These are phyloP conservation scores for Ptychoptera albimana DNA, from an alignment of 2,888 invertebrate species.

Conservation along the genomic window DNA sequence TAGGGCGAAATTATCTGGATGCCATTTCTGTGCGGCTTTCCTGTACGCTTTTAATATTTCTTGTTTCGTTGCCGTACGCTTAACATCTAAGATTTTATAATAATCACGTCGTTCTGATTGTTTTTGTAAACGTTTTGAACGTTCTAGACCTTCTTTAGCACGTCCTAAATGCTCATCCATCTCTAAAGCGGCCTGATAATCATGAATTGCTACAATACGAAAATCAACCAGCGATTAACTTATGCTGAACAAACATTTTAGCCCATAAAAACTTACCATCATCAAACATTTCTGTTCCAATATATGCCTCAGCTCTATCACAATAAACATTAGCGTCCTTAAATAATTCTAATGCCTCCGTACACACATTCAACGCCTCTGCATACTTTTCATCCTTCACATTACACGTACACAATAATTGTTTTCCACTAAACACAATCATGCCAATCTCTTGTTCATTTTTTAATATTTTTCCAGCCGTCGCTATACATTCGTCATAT, in stretches of 20 bases:
- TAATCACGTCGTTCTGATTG: conserved; percentile 89
- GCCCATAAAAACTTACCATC: conserved; percentile 43
- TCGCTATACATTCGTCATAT: conserved; percentile 48
- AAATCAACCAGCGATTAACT: conserved; percentile 12
- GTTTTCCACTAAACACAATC: conserved; percentile 58
- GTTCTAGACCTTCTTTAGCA: conserved; percentile 76
- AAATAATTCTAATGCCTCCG: conserved; percentile 57
- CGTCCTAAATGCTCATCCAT: conserved; percentile 61
- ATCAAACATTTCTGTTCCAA: conserved; percentile 79
- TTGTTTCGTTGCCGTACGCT: conserved; percentile 75
- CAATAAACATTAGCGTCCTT: conserved; percentile 66
- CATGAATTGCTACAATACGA: conserved; percentile 50
- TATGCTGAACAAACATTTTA: not conserved
- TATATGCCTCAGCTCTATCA: conserved; percentile 83
- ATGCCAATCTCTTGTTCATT: conserved; percentile 53
- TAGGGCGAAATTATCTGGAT: conserved; percentile 86
- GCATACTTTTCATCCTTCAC: conserved; percentile 48
- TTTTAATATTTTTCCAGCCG: conserved; percentile 49
- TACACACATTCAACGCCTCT: conserved; percentile 63
- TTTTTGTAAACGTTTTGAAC: conserved; percentile 83
- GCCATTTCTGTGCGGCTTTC: conserved; percentile 96
- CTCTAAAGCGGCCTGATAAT: conserved; percentile 74
- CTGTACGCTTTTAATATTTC: conserved; percentile 94
- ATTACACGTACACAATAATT: conserved; percentile 68
- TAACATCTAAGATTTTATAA: conserved; percentile 91